Evolutionary conservation across 1,140 invertebrate genomes (phyloP).

Genomic region (Macrobrachium nipponense): DNA sequence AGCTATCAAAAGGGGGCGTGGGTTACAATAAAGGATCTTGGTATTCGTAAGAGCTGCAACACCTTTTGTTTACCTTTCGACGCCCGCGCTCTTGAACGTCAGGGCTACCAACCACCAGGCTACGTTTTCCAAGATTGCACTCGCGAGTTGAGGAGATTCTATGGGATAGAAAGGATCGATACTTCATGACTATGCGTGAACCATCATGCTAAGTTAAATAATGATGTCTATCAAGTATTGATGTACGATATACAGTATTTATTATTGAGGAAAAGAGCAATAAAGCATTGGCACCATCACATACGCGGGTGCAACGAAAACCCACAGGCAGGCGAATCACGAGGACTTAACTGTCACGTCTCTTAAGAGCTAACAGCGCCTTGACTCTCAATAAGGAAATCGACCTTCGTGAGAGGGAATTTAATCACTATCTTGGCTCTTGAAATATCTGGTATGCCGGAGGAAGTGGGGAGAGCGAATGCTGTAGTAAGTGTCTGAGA

Average conservation of each 20-base stretch:
- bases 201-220: no score
- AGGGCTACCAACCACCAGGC: slow-evolving; percentile 34
- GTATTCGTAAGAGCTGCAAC: background rate
- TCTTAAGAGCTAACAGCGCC: slow-evolving; percentile 3
- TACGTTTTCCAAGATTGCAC: background rate
- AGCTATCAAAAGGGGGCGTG: background rate
- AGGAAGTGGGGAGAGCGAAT: slow-evolving; percentile 18
- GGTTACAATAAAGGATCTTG: background rate
- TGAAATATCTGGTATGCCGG: slow-evolving; percentile 37
- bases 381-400: background rate
- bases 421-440: slow-evolving; percentile 8
- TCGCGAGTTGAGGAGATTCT: background rate
- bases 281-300: no score
- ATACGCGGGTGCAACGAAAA: no score
- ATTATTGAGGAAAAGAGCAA: no score
- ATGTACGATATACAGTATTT: no score
- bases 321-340: no score
- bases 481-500: slow-evolving; percentile 16
- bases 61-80: slow-evolving; percentile 46
- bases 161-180: no score
- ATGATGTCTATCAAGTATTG: no score
- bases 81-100: slow-evolving; percentile 30
- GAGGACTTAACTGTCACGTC: background rate
- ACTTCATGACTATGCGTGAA: no score
- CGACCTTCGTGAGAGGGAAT: background rate